phyloP scores from a whole-genome alignment of 2,797 vertebrate species.

The Toxotes lorentzi region DNA sequence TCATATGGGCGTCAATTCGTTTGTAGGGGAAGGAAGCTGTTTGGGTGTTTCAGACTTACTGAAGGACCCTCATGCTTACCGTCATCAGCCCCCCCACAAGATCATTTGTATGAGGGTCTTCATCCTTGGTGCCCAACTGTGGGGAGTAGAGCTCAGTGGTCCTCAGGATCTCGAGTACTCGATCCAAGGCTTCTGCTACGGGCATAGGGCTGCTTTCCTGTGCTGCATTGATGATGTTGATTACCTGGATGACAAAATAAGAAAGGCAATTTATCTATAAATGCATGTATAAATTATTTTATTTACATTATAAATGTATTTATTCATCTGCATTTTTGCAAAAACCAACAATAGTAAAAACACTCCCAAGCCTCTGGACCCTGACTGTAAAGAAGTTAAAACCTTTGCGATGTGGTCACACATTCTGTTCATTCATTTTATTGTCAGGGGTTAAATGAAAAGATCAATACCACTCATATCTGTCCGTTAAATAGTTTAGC shows the following conservation, averaged over 20 bases:
- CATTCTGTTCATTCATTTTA: neutral
- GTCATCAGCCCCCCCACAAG: slow-evolving; percentile 97
- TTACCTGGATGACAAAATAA: slow-evolving; percentile 85
- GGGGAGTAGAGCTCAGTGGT: slow-evolving; percentile 97
- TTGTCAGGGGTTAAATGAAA: neutral
- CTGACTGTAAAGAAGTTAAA: neutral
- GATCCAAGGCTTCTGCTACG: slow-evolving; percentile 95
- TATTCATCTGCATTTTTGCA: neutral
- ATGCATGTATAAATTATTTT: no score
- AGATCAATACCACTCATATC: neutral
- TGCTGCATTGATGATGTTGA: slow-evolving; percentile 97
- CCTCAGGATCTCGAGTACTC: slow-evolving; percentile 95
- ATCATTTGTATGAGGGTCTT: slow-evolving; percentile 97
- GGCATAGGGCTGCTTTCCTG: slow-evolving; percentile 96
- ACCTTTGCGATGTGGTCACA: neutral
- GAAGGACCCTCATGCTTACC: slow-evolving; percentile 81
- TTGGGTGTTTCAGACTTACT: slow-evolving; percentile 46
- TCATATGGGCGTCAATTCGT: slow-evolving; percentile 45
- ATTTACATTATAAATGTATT: no score
- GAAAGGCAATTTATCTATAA: neutral
- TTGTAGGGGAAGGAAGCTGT: slow-evolving; percentile 46
- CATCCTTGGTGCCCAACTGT: slow-evolving; percentile 94
- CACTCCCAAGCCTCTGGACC: slow-evolving; percentile 25
- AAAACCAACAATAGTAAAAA: neutral
- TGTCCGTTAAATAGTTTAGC: neutral